Evolutionary conservation across 2,797 vertebrate genomes (phyloP).

Genomic region (Linurgus olivaceus): DNA sequence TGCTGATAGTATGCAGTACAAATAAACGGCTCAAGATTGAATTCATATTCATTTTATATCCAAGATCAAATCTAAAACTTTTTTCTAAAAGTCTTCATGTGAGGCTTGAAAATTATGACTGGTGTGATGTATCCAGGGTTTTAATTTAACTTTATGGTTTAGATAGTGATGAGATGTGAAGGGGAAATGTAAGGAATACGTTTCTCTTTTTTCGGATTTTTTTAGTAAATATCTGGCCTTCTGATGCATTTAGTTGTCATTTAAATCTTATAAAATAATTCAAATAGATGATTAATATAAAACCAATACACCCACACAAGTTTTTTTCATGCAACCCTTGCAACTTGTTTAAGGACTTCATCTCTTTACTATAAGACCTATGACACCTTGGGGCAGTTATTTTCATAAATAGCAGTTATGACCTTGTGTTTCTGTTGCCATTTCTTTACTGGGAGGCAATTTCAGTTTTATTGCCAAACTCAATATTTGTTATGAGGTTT

Average conservation of each 20-base stretch:
- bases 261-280: neutral
- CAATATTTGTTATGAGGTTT: neutral
- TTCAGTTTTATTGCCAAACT: neutral
- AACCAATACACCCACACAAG: neutral
- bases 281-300: neutral
- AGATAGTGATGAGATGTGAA: neutral
- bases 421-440: neutral
- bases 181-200: neutral
- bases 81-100: neutral
- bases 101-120: neutral
- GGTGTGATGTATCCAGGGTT: neutral
- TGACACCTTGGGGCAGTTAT: neutral
- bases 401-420: neutral
- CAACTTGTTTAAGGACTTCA: neutral
- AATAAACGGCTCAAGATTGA: neutral
- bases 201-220: neutral
- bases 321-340: neutral
- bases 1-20: neutral
- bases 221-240: neutral
- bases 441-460: neutral
- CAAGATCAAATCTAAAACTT: neutral
- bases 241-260: neutral
- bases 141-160: neutral
- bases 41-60: neutral
- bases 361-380: rapidly evolving